Base-by-base conservation (phyloP, 2,888 invertebrate species). In the Lochmaea capreae region DNA sequence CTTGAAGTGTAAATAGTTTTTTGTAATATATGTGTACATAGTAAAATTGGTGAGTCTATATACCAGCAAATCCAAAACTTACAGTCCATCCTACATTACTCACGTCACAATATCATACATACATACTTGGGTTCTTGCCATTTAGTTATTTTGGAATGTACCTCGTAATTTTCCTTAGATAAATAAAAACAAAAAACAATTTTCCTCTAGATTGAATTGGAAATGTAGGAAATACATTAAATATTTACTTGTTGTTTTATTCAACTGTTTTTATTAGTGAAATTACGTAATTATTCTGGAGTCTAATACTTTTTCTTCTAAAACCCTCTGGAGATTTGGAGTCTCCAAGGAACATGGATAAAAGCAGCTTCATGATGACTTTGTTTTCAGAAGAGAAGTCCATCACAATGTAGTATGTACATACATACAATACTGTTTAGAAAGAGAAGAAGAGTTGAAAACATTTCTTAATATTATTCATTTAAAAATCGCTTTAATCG, bases 271-370 rank as follows among this genome's bases (percentile, higher is more conserved):
- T 54, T 54, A 54, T 54, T 16, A 54, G 54, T n/a, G 54, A 10
- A 54, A 54, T 54, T 54, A 54, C 16, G 54, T 54, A 54, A 54
- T 54, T 54, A 54, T 54, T n/a, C n/a, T 18, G 54, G 16, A 18
- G 9, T 54, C 54, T 18, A 54, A 54, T 18, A 54, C 54, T 54
- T 54, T 54, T 54, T 54, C 54, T 16, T 54, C 10, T 54, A 9
- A 14, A 54, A 54, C 10, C 16, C 54, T 54, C 54, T 9, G 9
- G 54, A 54, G 54, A 54, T 10, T 54, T 10, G 1, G 1, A 54
- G 10, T 54, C 54, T 54, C 54, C 16, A 54, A 54, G 54, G 54
- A 18, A 54, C 8, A 54, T 18, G 16, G 54, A 54, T 54, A 10
- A 54, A 18, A 54, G 54, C 54, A 54, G 54, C 54, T 10, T 10